Percentiles rank a stretch among this genome's conserved stretches.
phyloP scores from a whole-genome alignment of 2,797 vertebrate species.

The Stomatorhinus walkeri region DNA sequence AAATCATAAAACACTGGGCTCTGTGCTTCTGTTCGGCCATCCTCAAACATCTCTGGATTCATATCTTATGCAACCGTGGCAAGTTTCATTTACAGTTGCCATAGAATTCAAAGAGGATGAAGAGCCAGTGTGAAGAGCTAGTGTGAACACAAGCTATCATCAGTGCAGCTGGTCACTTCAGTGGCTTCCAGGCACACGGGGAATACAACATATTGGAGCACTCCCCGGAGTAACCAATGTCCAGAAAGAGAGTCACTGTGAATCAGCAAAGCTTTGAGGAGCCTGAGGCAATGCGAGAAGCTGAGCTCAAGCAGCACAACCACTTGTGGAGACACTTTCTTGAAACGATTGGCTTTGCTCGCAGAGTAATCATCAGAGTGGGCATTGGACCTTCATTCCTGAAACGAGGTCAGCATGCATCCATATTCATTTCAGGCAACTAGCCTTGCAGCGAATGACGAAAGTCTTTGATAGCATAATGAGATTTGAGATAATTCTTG shows the following conservation, averaged over 20 bases:
- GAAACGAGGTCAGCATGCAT: background rate
- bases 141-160: background rate
- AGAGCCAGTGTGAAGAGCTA: background rate
- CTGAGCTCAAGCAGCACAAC: background rate
- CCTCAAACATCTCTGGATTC: background rate
- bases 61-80: background rate
- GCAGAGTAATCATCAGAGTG: background rate
- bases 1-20: background rate
- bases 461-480: conserved; percentile 11
- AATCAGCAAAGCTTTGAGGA: background rate
- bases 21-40: background rate
- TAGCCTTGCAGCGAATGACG: background rate
- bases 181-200: no score
- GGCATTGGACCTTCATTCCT: background rate
- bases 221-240: background rate
- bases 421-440: background rate
- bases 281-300: background rate
- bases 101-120: background rate
- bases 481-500: background rate
- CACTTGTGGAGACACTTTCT: background rate
- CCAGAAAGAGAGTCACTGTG: background rate
- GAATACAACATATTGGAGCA: background rate
- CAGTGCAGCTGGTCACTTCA: background rate
- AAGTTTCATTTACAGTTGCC: background rate
- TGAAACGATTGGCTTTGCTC: background rate